A percentile compares a stretch with the other conserved stretches of the same genome.
phyloP scores from a whole-genome alignment of 2,888 invertebrate genomes.

The Gymnoscelis rufifasciata region DNA sequence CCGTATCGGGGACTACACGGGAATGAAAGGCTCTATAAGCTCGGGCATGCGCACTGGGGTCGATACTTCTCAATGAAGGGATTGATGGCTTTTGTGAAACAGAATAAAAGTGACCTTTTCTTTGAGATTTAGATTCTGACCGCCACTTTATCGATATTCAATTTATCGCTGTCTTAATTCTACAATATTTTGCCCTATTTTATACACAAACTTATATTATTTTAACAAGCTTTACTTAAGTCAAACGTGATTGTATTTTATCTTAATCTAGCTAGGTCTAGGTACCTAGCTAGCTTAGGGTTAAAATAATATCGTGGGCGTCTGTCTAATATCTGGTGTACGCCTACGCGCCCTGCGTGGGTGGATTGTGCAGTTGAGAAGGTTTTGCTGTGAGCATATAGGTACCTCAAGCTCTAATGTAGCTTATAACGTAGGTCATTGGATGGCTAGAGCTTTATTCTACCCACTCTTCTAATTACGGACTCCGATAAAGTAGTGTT shows the following conservation, averaged over 20 bases:
- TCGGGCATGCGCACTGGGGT: conserved; percentile 52
- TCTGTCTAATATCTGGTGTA: not conserved
- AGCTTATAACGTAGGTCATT: too few species aligned
- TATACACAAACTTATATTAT: not conserved
- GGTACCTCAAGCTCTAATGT: too few species aligned
- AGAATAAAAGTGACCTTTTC: not conserved
- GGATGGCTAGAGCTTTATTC: too few species aligned
- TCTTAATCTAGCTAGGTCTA: too few species aligned
- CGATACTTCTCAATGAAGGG: conserved; percentile 41
- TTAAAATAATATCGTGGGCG: not conserved
- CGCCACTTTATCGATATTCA: too few species aligned
- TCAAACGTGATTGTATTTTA: too few species aligned
- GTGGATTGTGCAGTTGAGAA: not conserved
- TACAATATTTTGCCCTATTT: too few species aligned
- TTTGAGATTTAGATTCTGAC: not conserved
- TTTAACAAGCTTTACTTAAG: too few species aligned
- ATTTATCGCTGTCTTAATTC: too few species aligned
- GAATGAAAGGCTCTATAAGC: conserved; percentile 31
- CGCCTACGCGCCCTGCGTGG: not conserved
- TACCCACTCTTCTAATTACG: too few species aligned
- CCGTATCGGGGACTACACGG: conserved; percentile 29
- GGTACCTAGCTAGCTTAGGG: not conserved
- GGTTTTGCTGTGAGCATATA: too few species aligned
- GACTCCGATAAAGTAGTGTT: too few species aligned
- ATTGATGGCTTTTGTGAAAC: conserved; percentile 17